Base-by-base conservation (phyloP, 2,113 vertebrate species). In the Seriola aureovittata region DNA sequence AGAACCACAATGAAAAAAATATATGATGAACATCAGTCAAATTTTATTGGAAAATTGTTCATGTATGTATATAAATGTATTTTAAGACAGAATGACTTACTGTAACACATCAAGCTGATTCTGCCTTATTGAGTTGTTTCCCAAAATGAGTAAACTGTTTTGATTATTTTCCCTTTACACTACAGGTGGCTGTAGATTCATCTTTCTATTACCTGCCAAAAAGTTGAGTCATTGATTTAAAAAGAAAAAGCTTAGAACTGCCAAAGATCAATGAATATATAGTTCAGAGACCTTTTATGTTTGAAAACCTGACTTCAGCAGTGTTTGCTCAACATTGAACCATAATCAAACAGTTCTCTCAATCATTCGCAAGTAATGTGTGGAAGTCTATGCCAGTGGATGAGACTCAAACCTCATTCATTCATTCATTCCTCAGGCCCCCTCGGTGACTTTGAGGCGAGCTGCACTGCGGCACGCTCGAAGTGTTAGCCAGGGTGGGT, bases 401-500 rank as follows among this genome's bases (percentile, higher is more conserved):
- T 54, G 6, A 44, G 60, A 13, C 14, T 32, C 17, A 46, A 38
- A 57, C 36, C 12, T 71, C 32, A 25, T 25, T 25, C 25, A 25
- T 25, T 25, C 25, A 25, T 25, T 65, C 9, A 23, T 50, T 59
- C 32, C n/a, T 77, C 36, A 48, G 29, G 55, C 48, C 59, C 32
- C 70, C 60, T 42, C 40, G 0, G 50, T 84, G 82, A 85, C 69
- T 70, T 78, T 82, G 68, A 82, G 69, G 29, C 1, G 19, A 75
- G 66, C 82, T 89, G 85, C 76, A 83, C 78, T 89, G 81, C 82
- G 5, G 78, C 82, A 86, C 48, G 40, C 74, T 73, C 23, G 36
- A 60, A 59, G 40, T 42, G 40, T 7, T 42, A 42, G 40, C 40
- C 9, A 3, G 10, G 46, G 21, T 1, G 14, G 44, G 46, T 21